phyloP scores from a whole-genome alignment of 2,113 vertebrate species.

The Tetrao urogallus region DNA sequence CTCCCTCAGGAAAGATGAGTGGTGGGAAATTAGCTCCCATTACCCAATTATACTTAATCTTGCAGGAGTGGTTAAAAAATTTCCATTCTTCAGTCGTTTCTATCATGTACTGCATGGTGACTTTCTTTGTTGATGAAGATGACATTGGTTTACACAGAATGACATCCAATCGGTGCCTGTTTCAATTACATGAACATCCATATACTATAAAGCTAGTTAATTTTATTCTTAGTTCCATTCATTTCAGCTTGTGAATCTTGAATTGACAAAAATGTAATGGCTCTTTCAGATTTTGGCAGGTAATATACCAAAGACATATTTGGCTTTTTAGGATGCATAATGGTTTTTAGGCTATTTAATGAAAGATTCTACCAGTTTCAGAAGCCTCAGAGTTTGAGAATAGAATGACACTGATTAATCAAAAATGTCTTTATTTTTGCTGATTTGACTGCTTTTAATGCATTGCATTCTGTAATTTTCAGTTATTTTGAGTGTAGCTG shows the following conservation, averaged over 20 bases:
- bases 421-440: background rate
- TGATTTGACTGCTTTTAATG: background rate
- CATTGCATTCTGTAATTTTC: background rate
- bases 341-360: background rate
- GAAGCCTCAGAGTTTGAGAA: background rate
- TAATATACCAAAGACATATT: background rate
- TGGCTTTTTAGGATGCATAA: background rate
- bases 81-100: background rate
- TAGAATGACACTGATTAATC: background rate
- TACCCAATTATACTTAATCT: background rate
- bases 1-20: constrained; percentile 3
- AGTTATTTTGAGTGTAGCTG: background rate
- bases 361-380: background rate
- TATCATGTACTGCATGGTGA: background rate
- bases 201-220: background rate
- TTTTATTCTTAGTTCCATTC: background rate
- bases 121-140: background rate
- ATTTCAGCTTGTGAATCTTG: background rate
- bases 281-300: background rate
- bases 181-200: background rate
- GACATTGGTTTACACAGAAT: background rate
- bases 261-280: background rate
- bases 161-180: background rate
- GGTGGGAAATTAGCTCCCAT: background rate
- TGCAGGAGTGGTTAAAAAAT: background rate